Base-by-base conservation (phyloP, 2,888 invertebrate genomes). In the Glaucopsyche alexis region DNA sequence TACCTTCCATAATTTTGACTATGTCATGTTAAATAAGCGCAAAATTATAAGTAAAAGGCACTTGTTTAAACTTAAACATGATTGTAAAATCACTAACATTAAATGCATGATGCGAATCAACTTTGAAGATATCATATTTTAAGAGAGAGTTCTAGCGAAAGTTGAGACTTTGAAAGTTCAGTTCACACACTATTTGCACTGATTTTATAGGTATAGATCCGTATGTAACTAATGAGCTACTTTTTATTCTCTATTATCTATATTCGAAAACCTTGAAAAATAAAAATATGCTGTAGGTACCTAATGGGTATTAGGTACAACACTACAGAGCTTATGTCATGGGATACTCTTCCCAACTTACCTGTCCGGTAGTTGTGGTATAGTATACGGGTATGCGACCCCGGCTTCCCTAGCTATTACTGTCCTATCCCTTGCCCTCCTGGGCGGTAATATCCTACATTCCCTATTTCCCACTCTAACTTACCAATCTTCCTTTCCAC, bases 131-230 rank as follows among this genome's bases (percentile, higher is more conserved):
- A 72, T 67, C 66, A 75, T 77, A 74, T 76, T 77, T 78, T 75
- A 55, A 69, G 78, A 73, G 78, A 79, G 78, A 79, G 78, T 75
- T 74, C 50, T 73, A 75, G 75, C 55, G 76, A 77, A 75, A 75
- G 74, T 75, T 72, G 70, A 74, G 73, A 73, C 73, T 76, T 75
- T 74, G 72, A 75, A 75, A 72, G 69, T 49, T 69, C 29, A 69
- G 69, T 69, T 69, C 49, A 67, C 47, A 49, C 19, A 49, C 69
- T 13, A 13, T 47, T 69, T 47, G 29, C 29, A 69, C 69, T 69
- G 14, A 69, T 69, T 38, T 14, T 65, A 38, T 5, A 42, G 7
- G 19, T 47, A 47, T 47, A n/a, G 45, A 19, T 69, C 19, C 19
- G 67, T 47, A 47, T 16, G 42, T 67, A 45, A 14, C 14, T 40